A percentile compares a stretch with the other conserved stretches of the same genome.
phyloP scores from a whole-genome alignment of 1,140 invertebrate genomes.

The Anagrus nilaparvatae region DNA sequence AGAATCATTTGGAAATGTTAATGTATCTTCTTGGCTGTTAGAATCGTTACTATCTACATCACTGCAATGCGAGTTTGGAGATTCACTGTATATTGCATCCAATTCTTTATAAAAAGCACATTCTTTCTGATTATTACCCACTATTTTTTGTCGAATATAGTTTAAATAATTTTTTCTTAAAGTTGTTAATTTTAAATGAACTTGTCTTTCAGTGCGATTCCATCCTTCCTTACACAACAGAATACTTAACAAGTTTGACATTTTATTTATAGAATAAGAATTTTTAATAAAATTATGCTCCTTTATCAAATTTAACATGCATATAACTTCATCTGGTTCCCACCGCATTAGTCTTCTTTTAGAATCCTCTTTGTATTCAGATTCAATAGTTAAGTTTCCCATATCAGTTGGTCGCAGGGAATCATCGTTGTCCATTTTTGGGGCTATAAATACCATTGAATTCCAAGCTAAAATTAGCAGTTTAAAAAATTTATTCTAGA shows the following conservation, averaged over 20 bases:
- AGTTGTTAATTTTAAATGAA: conserved; percentile 23
- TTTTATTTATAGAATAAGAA: conserved; percentile 18
- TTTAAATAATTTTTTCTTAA: conserved; percentile 20
- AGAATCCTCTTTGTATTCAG: conserved; percentile 18
- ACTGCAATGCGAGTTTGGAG: conserved; percentile 12
- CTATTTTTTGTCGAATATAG: conserved; percentile 12
- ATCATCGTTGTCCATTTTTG: conserved; percentile 17
- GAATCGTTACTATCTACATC: conserved; percentile 15
- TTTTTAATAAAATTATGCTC: conserved; percentile 21
- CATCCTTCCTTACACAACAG: conserved; percentile 20
- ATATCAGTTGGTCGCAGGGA: conserved; percentile 12
- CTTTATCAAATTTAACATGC: conserved; percentile 21
- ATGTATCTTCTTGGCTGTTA: conserved; percentile 15
- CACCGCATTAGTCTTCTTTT: conserved; percentile 19
- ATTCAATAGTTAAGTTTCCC: conserved; percentile 14
- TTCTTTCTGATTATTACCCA: conserved; percentile 11
- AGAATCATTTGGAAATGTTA: conserved; percentile 14
- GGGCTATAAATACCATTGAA: conserved; percentile 20
- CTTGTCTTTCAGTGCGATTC: conserved; percentile 19
- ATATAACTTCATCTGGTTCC: conserved; percentile 21
- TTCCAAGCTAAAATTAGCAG: too few relatives aligned
- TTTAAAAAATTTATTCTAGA: too few relatives aligned
- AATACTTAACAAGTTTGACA: conserved; percentile 17
- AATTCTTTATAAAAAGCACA: conserved; percentile 20
- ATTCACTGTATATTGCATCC: conserved; percentile 18